Percentiles rank a stretch among this genome's conserved stretches.
Conservation (phyloP, 2,113 vertebrate species). For the Heterochromis multidens region DNA sequence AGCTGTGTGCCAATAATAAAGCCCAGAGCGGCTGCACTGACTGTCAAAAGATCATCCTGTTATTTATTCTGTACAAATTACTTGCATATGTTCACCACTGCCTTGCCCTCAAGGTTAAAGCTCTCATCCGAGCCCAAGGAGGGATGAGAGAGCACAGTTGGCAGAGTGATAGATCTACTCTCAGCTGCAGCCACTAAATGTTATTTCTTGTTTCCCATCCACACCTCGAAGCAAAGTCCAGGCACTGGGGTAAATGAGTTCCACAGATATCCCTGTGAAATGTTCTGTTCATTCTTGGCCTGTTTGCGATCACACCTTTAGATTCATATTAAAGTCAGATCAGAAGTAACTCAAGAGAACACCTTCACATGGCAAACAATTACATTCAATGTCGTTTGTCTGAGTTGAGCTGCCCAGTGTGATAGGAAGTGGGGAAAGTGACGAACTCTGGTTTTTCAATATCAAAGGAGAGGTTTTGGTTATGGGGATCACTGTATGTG, state of each 20-base stretch:
- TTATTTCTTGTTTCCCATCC: conserved; percentile 41
- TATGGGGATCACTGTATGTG: conserved; percentile 17
- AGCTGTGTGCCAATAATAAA: conserved; percentile 50
- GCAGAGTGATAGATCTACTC: conserved; percentile 48
- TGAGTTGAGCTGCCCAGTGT: conserved; percentile 1
- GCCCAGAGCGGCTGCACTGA: conserved; percentile 53
- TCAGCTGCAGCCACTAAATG: conserved; percentile 37
- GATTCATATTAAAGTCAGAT: conserved; percentile 58
- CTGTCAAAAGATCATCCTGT: conserved; percentile 64
- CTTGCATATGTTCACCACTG: conserved; percentile 64
- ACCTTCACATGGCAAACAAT: conserved; percentile 53
- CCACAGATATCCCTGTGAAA: conserved; percentile 46
- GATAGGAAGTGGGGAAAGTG: conserved; percentile 24
- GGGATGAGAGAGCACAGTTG: conserved; percentile 42
- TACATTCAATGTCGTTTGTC: conserved; percentile 53
- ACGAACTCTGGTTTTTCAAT: conserved; percentile 47
- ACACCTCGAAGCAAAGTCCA: conserved; percentile 42
- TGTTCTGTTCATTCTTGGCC: conserved; percentile 3
- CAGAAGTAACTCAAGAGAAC: conserved; percentile 53
- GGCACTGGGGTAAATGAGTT: conserved; percentile 53
- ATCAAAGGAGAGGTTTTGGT: conserved; percentile 45
- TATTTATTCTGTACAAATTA: conserved; percentile 71
- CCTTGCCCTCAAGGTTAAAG: conserved; percentile 60
- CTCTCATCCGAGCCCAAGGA: conserved; percentile 29
- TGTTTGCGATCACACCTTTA: conserved; percentile 59